A percentile compares a stretch with the other conserved stretches of the same genome.
Conservation (phyloP, 64 coral and sea anemone species). For the Acropora tenuis region DNA sequence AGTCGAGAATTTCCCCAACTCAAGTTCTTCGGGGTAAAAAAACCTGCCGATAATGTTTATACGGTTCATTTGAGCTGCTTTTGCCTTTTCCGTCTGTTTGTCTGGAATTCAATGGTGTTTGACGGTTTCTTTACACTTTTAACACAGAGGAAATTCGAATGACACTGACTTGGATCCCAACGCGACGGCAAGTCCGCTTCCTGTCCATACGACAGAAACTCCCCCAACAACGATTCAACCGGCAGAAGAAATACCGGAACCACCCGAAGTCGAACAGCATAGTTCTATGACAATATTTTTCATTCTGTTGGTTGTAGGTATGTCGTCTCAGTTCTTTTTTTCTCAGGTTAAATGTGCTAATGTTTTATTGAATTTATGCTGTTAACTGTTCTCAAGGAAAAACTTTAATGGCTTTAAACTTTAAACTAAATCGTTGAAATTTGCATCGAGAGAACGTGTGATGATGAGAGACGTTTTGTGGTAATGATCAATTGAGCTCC, state of each 20-base stretch:
- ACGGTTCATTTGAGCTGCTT: conserved; percentile 26
- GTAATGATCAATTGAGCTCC: too few relatives aligned
- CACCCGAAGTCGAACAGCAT: conserved; percentile 92
- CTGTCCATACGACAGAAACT: conserved; percentile 41
- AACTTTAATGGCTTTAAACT: too few relatives aligned
- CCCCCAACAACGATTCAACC: conserved; percentile 36
- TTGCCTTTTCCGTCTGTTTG: background rate
- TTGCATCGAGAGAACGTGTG: too few relatives aligned
- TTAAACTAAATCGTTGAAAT: too few relatives aligned
- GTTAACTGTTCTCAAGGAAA: too few relatives aligned
- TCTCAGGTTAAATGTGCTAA: background rate
- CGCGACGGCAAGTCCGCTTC: conserved; percentile 36
- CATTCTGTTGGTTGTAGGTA: conserved; percentile 98
- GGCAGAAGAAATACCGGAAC: conserved; percentile 68
- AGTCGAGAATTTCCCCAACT: background rate
- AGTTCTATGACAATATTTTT: conserved; percentile 99
- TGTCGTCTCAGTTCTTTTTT: background rate
- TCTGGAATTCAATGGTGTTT: background rate
- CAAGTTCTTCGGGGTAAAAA: conserved; percentile 16
- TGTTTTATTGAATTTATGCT: background rate
- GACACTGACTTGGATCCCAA: background rate
- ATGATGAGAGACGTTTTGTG: too few relatives aligned
- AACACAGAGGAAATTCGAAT: background rate
- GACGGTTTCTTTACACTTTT: background rate
- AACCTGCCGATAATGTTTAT: conserved; percentile 25